Conservation (phyloP, 1,140 invertebrate genomes). For the Hirudo medicinalis region DNA sequence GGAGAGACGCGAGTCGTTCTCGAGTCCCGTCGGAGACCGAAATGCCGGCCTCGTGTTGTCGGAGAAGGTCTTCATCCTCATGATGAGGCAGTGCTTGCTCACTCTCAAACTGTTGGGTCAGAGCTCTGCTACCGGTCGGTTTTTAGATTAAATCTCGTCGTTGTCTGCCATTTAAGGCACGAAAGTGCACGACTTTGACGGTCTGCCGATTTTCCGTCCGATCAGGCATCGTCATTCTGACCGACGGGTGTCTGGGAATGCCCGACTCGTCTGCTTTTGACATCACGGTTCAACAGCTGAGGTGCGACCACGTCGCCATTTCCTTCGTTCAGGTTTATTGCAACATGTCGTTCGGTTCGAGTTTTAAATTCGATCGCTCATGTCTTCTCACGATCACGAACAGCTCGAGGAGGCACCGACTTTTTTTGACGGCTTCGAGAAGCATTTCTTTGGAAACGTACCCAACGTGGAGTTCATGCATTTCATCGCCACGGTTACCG, state of each 20-base stretch:
- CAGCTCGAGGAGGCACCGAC: neutral
- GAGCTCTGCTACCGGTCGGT: no score
- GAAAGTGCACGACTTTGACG: no score
- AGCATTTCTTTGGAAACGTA: slow-evolving; percentile 3
- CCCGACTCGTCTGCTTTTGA: neutral
- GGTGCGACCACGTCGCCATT: neutral
- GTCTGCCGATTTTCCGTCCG: neutral
- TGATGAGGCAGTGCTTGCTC: no score
- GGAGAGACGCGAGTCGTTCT: no score
- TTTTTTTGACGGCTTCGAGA: neutral
- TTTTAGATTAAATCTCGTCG: no score
- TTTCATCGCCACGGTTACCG: neutral
- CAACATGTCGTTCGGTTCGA: neutral
- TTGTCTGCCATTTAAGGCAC: no score
- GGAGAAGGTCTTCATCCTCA: no score
- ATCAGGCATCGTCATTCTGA: neutral
- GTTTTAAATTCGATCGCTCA: no score
- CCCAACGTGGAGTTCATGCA: slow-evolving; percentile 12
- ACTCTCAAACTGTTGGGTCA: no score
- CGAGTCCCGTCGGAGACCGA: no score
- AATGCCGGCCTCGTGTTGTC: no score
- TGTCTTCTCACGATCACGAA: neutral
- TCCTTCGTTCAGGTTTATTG: neutral
- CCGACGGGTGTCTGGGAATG: neutral
- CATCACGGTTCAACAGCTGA: neutral